Base-by-base conservation (phyloP, 2,888 invertebrate species). In the Cheilosia vernalis region DNA sequence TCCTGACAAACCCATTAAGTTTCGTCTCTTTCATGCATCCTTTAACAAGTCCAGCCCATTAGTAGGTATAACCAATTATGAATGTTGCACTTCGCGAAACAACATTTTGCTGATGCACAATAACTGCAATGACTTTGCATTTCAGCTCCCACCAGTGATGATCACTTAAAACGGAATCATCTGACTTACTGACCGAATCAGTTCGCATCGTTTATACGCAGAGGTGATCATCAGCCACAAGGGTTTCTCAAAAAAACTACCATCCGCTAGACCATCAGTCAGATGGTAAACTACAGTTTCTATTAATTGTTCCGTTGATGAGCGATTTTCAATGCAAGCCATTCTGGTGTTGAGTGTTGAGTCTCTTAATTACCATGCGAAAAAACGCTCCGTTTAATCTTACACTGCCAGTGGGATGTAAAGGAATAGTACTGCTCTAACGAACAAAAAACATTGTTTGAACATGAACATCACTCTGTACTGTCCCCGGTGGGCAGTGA, bases 171-270 rank as follows among this genome's bases (percentile, higher is more conserved):
- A 81, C 66, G 81, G 81, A 76, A 77, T 81, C 72, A 85, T 81
- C 70, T 72, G 81, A 81, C 85, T 77, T 77, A 85, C 85, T 81
- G 85, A 81, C 81, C 85, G 81, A 85, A 85, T 85, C 81, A 85
- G 85, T 85, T 81, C 85, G 76, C 72, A 81, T 15, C 55, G 67
- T 61, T 81, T 63, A 70, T 60, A 10, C 17, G 63, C 63, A 51
- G 37, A 24, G 51, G n/a, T 79, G 58, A 21, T 79, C 64, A 63
- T 61, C 56, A 17, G 49, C 47, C 33, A 72, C 33, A 10, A 40
- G 40, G 73, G 13, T 42, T 51, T 42, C 37, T 10, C 10, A 17
- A n/a, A 19, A 79, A 63, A 66, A 80, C 66, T 53, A 6, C 5
- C 72, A 66, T 72, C 85, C 85, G 85, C 77, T 85, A 85, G 47